Evolutionary conservation across 2,888 invertebrate species (phyloP).

Genomic region (Isoperla grammatica): DNA sequence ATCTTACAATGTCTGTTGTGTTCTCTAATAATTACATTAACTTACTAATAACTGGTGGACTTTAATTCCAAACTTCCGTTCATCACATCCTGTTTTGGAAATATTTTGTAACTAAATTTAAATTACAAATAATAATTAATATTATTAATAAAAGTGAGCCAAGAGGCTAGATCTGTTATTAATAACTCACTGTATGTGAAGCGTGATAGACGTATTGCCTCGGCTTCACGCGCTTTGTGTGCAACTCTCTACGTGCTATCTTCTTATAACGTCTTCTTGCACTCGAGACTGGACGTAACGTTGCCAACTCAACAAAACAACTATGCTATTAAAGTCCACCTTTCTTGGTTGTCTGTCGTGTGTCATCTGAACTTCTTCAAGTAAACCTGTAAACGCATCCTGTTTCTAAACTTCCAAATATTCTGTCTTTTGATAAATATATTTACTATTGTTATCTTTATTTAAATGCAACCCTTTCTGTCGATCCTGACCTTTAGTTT

Average conservation of each 20-base stretch:
- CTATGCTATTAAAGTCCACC: conserved; percentile 48
- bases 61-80: conserved; percentile 43
- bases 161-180: too few species aligned
- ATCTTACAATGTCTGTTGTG: too few species aligned
- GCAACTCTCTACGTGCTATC: too few species aligned
- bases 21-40: neutral
- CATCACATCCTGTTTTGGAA: conserved; percentile 31
- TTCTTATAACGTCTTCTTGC: too few species aligned
- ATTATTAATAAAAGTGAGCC: neutral
- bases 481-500: conserved; percentile 33
- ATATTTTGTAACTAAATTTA: conserved; percentile 2
- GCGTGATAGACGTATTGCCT: neutral
- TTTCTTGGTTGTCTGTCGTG: conserved; percentile 28
- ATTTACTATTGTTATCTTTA: conserved; percentile 3
- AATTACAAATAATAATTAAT: conserved; percentile 5
- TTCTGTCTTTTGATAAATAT: neutral
- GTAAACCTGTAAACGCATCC: neutral
- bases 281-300: too few species aligned
- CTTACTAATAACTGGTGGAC: conserved; percentile 42
- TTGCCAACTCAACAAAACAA: neutral
- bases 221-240: too few species aligned
- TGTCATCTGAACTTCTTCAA: conserved; percentile 21
- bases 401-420: conserved; percentile 5
- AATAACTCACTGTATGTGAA: neutral
- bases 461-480: neutral